phyloP scores from a whole-genome alignment of 2,888 invertebrate genomes.

The Orgyia antiqua region DNA sequence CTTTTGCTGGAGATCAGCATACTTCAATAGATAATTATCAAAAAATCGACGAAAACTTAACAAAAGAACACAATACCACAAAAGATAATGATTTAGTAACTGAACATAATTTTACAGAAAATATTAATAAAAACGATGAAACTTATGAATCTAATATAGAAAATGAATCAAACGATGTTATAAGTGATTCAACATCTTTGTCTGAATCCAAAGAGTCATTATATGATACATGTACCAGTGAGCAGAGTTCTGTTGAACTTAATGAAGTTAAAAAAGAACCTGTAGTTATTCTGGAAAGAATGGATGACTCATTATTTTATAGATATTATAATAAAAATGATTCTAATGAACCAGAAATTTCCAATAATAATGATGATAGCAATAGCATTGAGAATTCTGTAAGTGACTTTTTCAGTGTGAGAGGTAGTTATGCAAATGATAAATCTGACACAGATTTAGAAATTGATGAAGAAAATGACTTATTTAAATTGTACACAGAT shows the following conservation, averaged over 20 bases:
- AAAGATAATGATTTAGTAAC: too few species aligned
- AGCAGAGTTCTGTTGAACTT: conserved; percentile 24
- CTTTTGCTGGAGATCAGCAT: too few species aligned
- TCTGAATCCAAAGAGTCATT: conserved; percentile 38
- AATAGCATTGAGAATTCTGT: conserved; percentile 21
- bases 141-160: not conserved
- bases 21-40: too few species aligned
- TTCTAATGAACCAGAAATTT: conserved; percentile 1
- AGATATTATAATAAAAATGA: conserved; percentile 43
- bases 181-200: conserved; percentile 2
- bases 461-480: conserved; percentile 14
- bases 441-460: conserved; percentile 9
- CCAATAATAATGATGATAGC: conserved; percentile 8
- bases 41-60: too few species aligned
- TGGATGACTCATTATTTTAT: conserved; percentile 45
- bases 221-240: conserved; percentile 61
- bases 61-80: too few species aligned
- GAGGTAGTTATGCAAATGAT: conserved; percentile 12
- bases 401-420: conserved; percentile 16
- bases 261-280: conserved; percentile 27
- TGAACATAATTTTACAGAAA: too few species aligned
- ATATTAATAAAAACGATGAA: too few species aligned
- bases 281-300: conserved; percentile 39
- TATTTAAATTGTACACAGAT: conserved; percentile 16
- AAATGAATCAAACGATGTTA: not conserved